Evolutionary conservation across 2,888 invertebrate genomes (phyloP), one percentile per base, ranked within the genome.

Genomic region (Alcis repandata): DNA sequence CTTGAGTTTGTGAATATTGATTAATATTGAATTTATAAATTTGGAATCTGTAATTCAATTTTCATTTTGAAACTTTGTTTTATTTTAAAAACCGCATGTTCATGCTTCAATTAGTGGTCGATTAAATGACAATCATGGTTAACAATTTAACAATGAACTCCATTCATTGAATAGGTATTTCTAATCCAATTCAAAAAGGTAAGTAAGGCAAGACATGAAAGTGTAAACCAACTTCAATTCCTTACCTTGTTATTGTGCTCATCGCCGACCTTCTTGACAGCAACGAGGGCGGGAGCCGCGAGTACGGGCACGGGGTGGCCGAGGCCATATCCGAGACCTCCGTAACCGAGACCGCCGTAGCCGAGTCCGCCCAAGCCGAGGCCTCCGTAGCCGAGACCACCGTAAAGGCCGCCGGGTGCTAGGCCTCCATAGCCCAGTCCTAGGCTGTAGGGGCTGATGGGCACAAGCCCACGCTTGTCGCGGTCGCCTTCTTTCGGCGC

Each of bases 241-340:
- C 19, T 45, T 45, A 56, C 56, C 56, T 56, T 56, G 45, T 54
- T 27, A 15, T 19, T 56, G 1, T 45, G 45, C 2, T 56, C 56
- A 17, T 56, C 56, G 3, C 33, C 36, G 43, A 56, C 56, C 45
- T 56, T 56, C 56, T 56, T 56, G 20, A 45, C 20, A 13, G 56
- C 45, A 13, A 56, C n/a, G 9, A 56, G 22, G 10, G 40, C 22
- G 4, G 41, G 43, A 27, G 41, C 15, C 2, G 54, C 43, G 7
- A 54, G 32, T 2, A 54, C 51, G 8, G 51, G 51, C 13, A 51
- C 33, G 51, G 36, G 51, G 48, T 53, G 38, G 40, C 38, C 53
- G 0, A 53, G 52, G 3, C 52, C 38, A 40, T 54, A 32, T 11
- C 41, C 40, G 15, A 53, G 53, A 9, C 52, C 52, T 36, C 20